Evolutionary conservation across 2,113 vertebrate genomes (phyloP).

Genomic region (Laticauda colubrina): DNA sequence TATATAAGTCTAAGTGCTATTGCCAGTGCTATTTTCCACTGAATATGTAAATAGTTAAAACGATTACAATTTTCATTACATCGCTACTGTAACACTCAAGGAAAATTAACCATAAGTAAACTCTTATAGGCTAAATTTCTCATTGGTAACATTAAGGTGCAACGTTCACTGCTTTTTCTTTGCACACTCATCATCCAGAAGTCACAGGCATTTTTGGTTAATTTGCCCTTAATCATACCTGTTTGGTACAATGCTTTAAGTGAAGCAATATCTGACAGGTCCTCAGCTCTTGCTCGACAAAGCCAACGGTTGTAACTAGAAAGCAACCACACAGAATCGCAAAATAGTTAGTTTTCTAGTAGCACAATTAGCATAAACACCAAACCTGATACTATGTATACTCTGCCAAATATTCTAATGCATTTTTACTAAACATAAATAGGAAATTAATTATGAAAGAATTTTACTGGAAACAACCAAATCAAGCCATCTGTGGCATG

Average conservation of each 20-base stretch:
- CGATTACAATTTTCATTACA: neutral
- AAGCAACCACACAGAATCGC: constrained; percentile 33
- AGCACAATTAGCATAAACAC: neutral
- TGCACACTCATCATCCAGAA: neutral
- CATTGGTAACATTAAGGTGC: neutral
- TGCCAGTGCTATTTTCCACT: neutral
- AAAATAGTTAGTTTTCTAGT: constrained; percentile 5
- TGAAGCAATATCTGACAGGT: constrained; percentile 94
- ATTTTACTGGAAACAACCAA: neutral
- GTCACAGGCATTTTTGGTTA: neutral
- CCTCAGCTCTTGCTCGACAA: constrained; percentile 92
- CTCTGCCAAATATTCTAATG: neutral
- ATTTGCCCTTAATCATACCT: constrained; percentile 70
- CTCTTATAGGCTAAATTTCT: neutral
- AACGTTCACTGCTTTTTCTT: neutral
- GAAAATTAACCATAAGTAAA: neutral
- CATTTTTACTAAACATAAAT: neutral
- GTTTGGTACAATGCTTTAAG: constrained; percentile 97
- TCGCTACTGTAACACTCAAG: neutral
- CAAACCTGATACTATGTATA: neutral
- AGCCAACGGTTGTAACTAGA: constrained; percentile 95
- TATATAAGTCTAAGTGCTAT: neutral
- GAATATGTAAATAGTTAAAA: neutral
- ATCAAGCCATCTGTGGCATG: no score
- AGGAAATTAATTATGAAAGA: neutral